Evolutionary conservation across 1,140 invertebrate genomes (phyloP), one percentile per base, ranked within the genome.

Genomic region (Andrena cerasifolii): DNA sequence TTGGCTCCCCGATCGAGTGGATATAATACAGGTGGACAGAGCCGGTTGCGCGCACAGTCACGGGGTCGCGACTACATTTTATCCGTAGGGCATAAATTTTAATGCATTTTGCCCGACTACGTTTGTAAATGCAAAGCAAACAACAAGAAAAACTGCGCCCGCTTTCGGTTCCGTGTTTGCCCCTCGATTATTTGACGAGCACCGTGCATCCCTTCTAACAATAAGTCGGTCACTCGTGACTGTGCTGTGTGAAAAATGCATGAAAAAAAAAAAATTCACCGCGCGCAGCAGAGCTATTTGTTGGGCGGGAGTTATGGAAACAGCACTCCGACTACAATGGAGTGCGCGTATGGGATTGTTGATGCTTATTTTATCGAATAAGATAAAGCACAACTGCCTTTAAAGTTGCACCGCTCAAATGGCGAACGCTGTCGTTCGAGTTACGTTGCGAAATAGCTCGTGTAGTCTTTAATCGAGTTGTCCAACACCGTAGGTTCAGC

Each of bases 1-100:
- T 77, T 61, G 75, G 66, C 56, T 45, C 43, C n/a, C 36, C 56
- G 75, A 61, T 77, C 75, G 75, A 71, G 31, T 61, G 54, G 74
- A 51, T 77, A 40, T 77, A 71, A 71, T 62, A 71, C 75, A 61
- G 66, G 56, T 62, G 56, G 74, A 61, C 66, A 51, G 45, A 40
- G 2, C 8, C 4, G 7, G n/a, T 43, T 24, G 33, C 65, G 24
- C 53, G 54, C 70, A 47, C 16, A 70, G 54, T 59, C 24, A 26
- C 18, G 18, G 43, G 14, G 21, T 21, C n/a, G 31, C 54, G 28
- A 58, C 54, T 77, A 43, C 67, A 53, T 71, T 61, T 77, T 59
- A 71, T 36, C 28, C 45, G 45, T 8, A n/a, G 26, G 56, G 47
- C n/a, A 71, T 77, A 61, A 71, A 77, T 77, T 77, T 77, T 77